Conservation (phyloP, 2,113 vertebrate species). For the crab-eating macaque (Macaca fascicularis) region DNA sequence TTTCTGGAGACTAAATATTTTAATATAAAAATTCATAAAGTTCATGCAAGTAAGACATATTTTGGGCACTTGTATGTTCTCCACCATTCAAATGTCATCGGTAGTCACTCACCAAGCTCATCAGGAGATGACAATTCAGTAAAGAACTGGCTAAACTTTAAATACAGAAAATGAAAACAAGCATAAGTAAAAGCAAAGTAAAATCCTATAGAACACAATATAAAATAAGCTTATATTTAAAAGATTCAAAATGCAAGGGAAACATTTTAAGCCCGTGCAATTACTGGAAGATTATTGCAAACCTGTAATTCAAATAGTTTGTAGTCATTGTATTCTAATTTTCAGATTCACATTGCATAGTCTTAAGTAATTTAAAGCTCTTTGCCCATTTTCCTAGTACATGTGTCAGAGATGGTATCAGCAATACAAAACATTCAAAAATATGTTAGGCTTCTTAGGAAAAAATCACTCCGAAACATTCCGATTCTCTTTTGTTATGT, state of each 20-base stretch:
- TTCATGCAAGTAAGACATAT: not conserved
- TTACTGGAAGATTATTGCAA: not conserved
- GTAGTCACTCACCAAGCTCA: not conserved
- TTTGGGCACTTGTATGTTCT: not conserved
- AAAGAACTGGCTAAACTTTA: not conserved
- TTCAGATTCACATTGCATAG: not conserved
- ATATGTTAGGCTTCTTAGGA: not conserved
- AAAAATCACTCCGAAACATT: not conserved
- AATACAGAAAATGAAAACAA: not conserved
- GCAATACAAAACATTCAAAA: not conserved
- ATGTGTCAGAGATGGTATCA: not conserved
- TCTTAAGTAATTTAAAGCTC: not conserved
- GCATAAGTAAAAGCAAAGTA: not conserved
- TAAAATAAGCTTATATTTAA: not conserved
- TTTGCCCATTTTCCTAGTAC: slow-evolving; percentile 3
- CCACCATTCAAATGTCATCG: not conserved
- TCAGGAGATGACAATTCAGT: not conserved
- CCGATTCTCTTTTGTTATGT: not conserved
- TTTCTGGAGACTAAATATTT: slow-evolving; percentile 9
- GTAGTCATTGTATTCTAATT: not conserved
- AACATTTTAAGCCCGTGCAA: not conserved
- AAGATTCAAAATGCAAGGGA: not conserved
- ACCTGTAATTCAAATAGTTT: not conserved
- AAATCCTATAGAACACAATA: not conserved
- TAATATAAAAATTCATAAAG: not conserved